Base-by-base conservation (phyloP, 2,113 vertebrate genomes). In the Orthonyx spaldingii region DNA sequence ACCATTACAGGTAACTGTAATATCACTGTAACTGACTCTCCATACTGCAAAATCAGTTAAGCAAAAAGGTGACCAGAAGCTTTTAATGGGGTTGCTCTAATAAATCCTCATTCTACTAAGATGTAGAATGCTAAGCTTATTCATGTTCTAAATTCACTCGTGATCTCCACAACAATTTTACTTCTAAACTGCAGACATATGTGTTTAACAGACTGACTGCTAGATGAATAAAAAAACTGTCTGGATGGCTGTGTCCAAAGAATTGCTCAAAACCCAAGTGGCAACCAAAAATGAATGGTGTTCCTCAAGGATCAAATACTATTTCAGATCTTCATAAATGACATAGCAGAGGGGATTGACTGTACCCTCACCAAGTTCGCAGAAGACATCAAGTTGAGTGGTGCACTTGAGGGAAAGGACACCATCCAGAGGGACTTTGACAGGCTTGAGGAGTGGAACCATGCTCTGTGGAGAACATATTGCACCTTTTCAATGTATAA, bases 21-120 rank as follows among this genome's bases (percentile, higher is more conserved):
- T 93, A n/a, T 91, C 84, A 71, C 30, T 86, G 55, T 77, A 95
- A 71, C 63, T 97, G 85, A 87, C 49, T 95, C 94, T 91, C 37
- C 91, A 75, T 91, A 95, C 33, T 81, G 66, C 30, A 96, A 95
- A 97, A 93, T 96, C 89, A 96, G 84, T 94, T 96, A 92, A 89
- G 87, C 35, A 87, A 84, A 96, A 95, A 89, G 56, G 75, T 59
- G 47, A 85, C 56, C 41, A 72, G 42, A 94, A 94, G 21, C 22
- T 87, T 94, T 57, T 93, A 77, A 72, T 47, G 39, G 37, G 20
- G 23, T 79, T 93, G 27, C 19, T 93, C 35, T 84, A 96, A 93
- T 84, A 84, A 83, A 60, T 65, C 28, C 22, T n/a, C 26, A 26
- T 85, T 96, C 89, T 94, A 72, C 13, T 50, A 79, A 81, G 86